These are phyloP conservation scores for Hemicrepidius hirtus DNA, from an alignment of 2,888 invertebrate species.

Conservation along the genomic window DNA sequence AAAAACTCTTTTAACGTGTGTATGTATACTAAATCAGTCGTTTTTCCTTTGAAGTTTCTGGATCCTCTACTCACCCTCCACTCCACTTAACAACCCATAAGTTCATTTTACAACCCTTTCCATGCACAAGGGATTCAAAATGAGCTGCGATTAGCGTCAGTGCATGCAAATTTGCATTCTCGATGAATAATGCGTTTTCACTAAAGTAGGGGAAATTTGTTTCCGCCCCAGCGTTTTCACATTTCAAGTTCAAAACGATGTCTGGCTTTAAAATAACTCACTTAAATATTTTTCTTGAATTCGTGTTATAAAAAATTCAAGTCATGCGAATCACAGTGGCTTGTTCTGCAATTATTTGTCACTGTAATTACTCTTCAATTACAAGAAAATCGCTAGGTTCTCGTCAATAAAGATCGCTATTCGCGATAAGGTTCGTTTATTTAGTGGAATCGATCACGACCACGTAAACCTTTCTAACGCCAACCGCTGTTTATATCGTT, in stretches of 20 bases:
- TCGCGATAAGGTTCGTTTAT: slow-evolving; percentile 26
- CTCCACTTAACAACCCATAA: slow-evolving; percentile 14
- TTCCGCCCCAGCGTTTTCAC: background rate
- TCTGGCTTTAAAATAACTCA: too few relatives aligned
- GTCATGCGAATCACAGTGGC: background rate
- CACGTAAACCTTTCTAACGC: slow-evolving; percentile 23
- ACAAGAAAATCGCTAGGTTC: slow-evolving; percentile 9
- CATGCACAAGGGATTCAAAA: slow-evolving; percentile 33
- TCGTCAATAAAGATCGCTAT: slow-evolving; percentile 11
- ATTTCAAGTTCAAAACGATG: too few relatives aligned
- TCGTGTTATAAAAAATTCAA: background rate
- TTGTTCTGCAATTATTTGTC: slow-evolving; percentile 7
- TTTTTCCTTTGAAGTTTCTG: slow-evolving; percentile 2
- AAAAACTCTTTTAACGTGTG: background rate
- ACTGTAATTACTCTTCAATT: slow-evolving; percentile 13
- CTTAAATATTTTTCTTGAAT: too few relatives aligned
- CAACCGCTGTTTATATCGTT: background rate
- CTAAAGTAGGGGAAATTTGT: background rate
- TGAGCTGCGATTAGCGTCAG: slow-evolving; percentile 32
- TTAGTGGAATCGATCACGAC: slow-evolving; percentile 23
- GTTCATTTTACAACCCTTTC: slow-evolving; percentile 38
- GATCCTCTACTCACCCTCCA: slow-evolving; percentile 1
- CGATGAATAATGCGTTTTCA: slow-evolving; percentile 8
- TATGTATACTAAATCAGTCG: background rate
- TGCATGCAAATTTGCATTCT: slow-evolving; percentile 31